Evolutionary conservation across 2,797 vertebrate genomes (phyloP).

Genomic region (Syncerus caffer): DNA sequence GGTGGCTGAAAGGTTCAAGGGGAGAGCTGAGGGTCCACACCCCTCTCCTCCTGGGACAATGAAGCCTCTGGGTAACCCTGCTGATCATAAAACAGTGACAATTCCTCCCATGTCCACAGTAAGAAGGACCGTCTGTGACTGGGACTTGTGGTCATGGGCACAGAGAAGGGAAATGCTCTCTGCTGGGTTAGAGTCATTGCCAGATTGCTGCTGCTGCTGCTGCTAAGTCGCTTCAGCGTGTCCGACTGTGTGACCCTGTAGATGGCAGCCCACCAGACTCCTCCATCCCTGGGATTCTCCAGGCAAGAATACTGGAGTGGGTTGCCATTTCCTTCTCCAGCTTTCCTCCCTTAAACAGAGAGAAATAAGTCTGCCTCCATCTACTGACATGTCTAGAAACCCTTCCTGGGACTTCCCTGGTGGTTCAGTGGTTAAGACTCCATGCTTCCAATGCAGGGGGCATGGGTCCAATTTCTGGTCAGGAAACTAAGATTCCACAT

Average conservation of each 20-base stretch:
- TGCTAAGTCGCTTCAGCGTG: too few relatives aligned
- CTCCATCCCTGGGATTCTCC: too few relatives aligned
- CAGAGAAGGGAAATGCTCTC: background rate
- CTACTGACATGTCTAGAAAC: background rate
- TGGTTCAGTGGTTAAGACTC: background rate
- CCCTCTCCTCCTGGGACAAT: background rate
- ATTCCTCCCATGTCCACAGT: background rate
- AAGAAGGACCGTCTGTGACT: background rate
- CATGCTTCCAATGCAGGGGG: background rate
- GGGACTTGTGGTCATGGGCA: background rate
- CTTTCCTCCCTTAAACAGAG: background rate
- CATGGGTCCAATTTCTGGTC: background rate
- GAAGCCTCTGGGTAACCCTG: background rate
- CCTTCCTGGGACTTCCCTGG: background rate
- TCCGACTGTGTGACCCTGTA: too few relatives aligned
- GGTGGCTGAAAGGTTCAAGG: background rate
- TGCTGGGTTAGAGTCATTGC: background rate
- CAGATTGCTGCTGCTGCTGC: background rate
- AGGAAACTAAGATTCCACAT: background rate
- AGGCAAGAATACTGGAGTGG: too few relatives aligned
- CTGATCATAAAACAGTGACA: background rate
- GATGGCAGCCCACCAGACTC: too few relatives aligned
- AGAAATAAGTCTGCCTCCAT: background rate
- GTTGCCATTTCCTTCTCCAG: too few relatives aligned
- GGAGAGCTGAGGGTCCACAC: background rate